Evolutionary conservation across 23 tunicate genomes (phyloP), one percentile per base, ranked within the genome.

Genomic region (Halocynthia roretzi): DNA sequence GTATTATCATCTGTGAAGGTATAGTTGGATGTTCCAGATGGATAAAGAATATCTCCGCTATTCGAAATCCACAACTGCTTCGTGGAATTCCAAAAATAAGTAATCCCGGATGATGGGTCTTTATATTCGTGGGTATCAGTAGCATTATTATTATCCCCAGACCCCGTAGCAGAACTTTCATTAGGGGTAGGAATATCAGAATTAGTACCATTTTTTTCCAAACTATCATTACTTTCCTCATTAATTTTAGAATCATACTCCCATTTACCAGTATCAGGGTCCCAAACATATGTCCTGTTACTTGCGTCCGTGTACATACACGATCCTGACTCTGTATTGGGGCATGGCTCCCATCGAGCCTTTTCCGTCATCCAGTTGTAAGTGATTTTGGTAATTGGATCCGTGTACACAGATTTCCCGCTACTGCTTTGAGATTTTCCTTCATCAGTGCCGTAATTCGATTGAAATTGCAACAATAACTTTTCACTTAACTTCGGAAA

Each of bases 401-500:
- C 78, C 11, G 7, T 5, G 50, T 67, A 55, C 11, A 48, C 53
- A 0, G 76, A 21, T 8, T 77, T 67, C 10, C 52, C 57, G 44
- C 23, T 56, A 53, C 77, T 52, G 61, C 15, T 10, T 23, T 56
- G 12, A 50, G 44, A 56, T 17, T 44, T 12, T 9, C 65, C 83
- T n/a, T 49, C 70, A 10, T 48, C 48, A 12, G 70, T 21, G 11
- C 78, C 68, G 62, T 92, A 92, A 78, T 73, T 80, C 6, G 87
- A 81, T 80, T 86, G 93, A 64, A 64, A 92, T 61, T 86, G 54
- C 48, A 86, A 52, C 81, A 86, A 66, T 19, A 82, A 61, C 18
- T 86, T 92, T 15, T 53, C 56, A 17, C 77, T 81, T 7, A 84
- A 68, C 85, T 86, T 86, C 0, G 98, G 98, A 86, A 92, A 92